Percentiles rank a stretch among this genome's conserved stretches.
phyloP scores from a whole-genome alignment of 2,113 vertebrate species.

The Reinhardtius hippoglossoides region DNA sequence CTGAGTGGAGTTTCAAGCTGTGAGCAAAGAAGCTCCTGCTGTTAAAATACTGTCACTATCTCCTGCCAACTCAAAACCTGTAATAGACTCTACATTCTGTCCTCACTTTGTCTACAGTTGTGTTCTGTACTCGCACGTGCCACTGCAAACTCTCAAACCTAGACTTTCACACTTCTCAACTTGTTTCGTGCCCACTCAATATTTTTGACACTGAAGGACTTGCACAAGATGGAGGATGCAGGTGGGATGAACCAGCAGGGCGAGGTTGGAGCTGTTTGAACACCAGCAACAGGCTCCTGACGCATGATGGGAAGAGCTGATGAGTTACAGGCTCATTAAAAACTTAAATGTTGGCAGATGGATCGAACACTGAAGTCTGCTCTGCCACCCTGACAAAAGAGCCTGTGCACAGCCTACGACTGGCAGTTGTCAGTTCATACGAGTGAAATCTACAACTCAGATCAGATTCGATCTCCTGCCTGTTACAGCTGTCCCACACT shows the following conservation, averaged over 20 bases:
- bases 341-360: neutral
- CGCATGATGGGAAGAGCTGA: neutral
- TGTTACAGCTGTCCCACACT: slow-evolving; percentile 1
- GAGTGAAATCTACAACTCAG: too few relatives aligned
- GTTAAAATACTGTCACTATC: too few relatives aligned
- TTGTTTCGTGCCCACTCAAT: slow-evolving; percentile 13
- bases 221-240: neutral
- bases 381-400: neutral
- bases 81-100: neutral
- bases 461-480: neutral
- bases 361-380: neutral
- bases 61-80: too few relatives aligned
- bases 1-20: neutral
- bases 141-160: neutral
- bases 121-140: neutral
- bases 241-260: neutral
- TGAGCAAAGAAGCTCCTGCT: too few relatives aligned
- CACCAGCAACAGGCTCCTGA: neutral
- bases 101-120: neutral
- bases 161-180: neutral
- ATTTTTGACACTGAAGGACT: neutral
- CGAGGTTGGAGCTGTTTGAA: neutral
- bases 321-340: neutral
- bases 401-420: too few relatives aligned
- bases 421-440: neutral